These are phyloP conservation scores for Tichodroma muraria DNA, from an alignment of 2,113 vertebrate species.

Conservation along the genomic window DNA sequence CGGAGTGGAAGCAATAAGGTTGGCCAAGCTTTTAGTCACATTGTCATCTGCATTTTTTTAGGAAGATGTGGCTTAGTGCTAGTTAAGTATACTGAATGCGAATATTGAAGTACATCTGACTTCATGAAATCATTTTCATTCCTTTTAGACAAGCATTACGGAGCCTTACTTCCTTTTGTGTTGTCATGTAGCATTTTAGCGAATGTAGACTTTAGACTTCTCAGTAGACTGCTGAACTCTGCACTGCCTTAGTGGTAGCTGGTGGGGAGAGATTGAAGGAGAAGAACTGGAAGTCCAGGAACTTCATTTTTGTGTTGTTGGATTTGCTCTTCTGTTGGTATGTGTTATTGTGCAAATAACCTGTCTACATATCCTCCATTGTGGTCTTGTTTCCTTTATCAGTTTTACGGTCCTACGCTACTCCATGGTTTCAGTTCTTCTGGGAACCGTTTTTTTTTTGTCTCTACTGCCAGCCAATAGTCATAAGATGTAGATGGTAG, in stretches of 20 bases:
- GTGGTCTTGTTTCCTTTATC: not conserved
- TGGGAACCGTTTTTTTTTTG: not conserved
- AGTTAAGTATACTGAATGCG: not conserved
- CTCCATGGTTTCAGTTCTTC: not conserved
- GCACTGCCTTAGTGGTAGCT: not conserved
- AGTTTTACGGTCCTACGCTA: not conserved
- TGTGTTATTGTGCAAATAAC: not conserved
- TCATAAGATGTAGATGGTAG: not conserved
- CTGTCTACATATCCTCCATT: not conserved
- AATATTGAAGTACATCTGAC: not conserved
- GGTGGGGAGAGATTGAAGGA: not conserved
- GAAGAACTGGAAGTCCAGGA: not conserved
- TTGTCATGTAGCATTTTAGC: not conserved
- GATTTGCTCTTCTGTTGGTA: not conserved
- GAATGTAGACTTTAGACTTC: not conserved
- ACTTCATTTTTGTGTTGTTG: not conserved
- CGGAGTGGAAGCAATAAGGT: not conserved
- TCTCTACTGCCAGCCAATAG: not conserved
- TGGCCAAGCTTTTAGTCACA: not conserved
- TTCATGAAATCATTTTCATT: not conserved
- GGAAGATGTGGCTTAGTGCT: not conserved
- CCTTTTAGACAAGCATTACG: not conserved
- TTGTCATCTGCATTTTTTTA: not conserved
- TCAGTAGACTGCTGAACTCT: not conserved
- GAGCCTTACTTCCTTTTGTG: not conserved